phyloP scores from a whole-genome alignment of 2,797 vertebrate species.

The Phataginus tricuspis region DNA sequence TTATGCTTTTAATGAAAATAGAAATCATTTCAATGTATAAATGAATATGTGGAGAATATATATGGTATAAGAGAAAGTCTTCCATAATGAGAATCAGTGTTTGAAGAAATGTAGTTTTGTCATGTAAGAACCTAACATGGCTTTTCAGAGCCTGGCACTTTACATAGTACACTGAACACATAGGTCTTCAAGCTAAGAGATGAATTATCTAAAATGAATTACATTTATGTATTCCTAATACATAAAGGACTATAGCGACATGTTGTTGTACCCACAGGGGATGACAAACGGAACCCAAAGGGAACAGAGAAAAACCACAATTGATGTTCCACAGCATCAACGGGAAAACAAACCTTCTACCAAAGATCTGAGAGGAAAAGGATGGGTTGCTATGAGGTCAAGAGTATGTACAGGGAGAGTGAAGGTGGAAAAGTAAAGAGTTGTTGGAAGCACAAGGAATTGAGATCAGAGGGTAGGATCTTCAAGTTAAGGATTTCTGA shows the following conservation, averaged over 20 bases:
- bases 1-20: slow-evolving; percentile 55
- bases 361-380: background rate
- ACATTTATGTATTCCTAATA: background rate
- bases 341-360: background rate
- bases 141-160: background rate
- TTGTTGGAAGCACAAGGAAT: background rate
- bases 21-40: slow-evolving; percentile 18
- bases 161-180: background rate
- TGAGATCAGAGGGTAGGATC: background rate
- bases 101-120: background rate
- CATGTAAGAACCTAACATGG: background rate
- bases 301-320: background rate
- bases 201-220: background rate
- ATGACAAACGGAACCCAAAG: background rate
- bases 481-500: background rate
- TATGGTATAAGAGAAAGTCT: background rate
- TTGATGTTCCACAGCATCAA: background rate
- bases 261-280: background rate
- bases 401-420: background rate
- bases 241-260: slow-evolving; percentile 21
- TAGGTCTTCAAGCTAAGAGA: background rate
- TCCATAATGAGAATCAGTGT: background rate
- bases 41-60: background rate
- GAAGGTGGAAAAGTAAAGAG: background rate
- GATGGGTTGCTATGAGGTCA: background rate